Conservation (phyloP, 2,113 vertebrate species). For the Coracopsis vasa region DNA sequence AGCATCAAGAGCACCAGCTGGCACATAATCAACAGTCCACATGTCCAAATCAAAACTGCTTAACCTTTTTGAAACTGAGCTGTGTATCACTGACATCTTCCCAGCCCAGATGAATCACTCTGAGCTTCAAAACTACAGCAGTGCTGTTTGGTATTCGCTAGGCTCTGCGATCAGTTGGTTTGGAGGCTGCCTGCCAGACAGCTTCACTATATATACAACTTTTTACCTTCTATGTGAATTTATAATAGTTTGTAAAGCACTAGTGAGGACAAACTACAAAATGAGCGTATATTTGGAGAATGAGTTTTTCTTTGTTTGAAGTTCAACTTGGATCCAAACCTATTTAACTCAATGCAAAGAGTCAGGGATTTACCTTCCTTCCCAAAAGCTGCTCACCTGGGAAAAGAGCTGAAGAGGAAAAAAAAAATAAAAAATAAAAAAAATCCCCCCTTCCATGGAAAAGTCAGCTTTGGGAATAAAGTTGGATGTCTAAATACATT, state of each 20-base stretch:
- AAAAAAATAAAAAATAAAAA: not conserved
- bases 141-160: not conserved
- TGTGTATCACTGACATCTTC: not conserved
- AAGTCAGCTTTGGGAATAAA: not conserved
- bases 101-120: not conserved
- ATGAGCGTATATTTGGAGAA: not conserved
- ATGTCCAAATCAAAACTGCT: not conserved
- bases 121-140: not conserved
- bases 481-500: not conserved
- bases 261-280: not conserved
- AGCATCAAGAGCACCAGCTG: not conserved
- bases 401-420: not conserved
- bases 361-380: not conserved
- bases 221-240: not conserved
- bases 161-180: fast-evolving
- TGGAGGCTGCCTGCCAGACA: not conserved
- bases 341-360: not conserved
- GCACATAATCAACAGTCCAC: not conserved
- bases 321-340: not conserved
- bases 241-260: not conserved
- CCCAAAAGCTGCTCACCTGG: not conserved
- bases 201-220: not conserved
- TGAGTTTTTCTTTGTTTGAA: not conserved
- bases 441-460: not conserved
- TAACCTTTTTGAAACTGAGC: not conserved